Percentiles rank a stretch among this genome's conserved stretches.
Conservation (phyloP, 2,888 invertebrate species). For the Bedellia somnulentella region DNA sequence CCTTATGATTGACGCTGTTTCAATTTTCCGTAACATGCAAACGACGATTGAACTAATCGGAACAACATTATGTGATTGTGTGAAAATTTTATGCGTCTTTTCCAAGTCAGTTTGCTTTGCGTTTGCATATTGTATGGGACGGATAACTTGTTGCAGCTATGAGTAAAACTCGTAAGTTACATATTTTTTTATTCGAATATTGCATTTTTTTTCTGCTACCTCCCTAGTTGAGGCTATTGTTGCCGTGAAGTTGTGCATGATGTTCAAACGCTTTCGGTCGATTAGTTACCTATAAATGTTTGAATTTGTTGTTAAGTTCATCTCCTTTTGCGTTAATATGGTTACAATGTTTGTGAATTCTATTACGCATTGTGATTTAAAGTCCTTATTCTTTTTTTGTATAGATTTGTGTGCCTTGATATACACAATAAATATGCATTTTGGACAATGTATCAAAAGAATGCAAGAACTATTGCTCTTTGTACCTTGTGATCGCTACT, state of each 20-base stretch:
- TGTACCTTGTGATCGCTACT: too few relatives aligned
- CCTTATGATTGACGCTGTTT: conserved; percentile 59
- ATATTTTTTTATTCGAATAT: background rate
- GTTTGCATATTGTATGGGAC: conserved; percentile 33
- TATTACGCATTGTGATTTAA: conserved; percentile 52
- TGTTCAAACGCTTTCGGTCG: conserved; percentile 47
- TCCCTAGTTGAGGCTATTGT: conserved; percentile 45
- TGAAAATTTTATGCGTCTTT: conserved; percentile 52
- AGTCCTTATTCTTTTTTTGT: conserved; percentile 26
- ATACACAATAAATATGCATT: too few relatives aligned
- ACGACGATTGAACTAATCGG: conserved; percentile 52
- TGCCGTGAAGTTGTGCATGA: conserved; percentile 40
- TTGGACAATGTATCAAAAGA: too few relatives aligned
- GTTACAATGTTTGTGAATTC: conserved; percentile 57
- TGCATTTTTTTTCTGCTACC: conserved; percentile 14
- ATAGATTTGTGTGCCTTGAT: too few relatives aligned
- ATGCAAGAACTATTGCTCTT: too few relatives aligned
- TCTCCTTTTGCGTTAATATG: conserved; percentile 57
- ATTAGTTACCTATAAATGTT: conserved; percentile 52
- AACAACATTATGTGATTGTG: conserved; percentile 57
- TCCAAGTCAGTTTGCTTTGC: conserved; percentile 31
- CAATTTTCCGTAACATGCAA: conserved; percentile 57
- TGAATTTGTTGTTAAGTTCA: conserved; percentile 56
- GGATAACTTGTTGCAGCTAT: conserved; percentile 34
- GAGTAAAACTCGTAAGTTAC: conserved; percentile 52